These are phyloP conservation scores for Gonioctena quinquepunctata DNA, from an alignment of 1,140 invertebrate species.

Conservation along the genomic window DNA sequence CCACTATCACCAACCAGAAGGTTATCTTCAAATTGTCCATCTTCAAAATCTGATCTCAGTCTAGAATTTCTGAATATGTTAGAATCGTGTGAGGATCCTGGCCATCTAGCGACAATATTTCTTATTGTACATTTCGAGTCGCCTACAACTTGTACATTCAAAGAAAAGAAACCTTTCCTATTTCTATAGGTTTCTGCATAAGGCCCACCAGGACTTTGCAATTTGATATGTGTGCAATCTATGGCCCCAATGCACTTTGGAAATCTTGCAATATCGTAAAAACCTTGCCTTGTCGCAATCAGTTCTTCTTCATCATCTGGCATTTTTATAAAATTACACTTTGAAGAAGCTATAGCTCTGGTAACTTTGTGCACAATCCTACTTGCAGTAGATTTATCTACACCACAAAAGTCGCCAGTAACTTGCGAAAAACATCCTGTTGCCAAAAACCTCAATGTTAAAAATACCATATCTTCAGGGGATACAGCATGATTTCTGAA, in stretches of 20 bases:
- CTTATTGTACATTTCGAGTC: conserved; percentile 37
- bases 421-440: conserved; percentile 13
- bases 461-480: neutral
- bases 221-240: conserved; percentile 47
- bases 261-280: conserved; percentile 40
- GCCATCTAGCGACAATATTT: conserved; percentile 51
- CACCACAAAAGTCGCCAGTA: conserved; percentile 19
- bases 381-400: conserved; percentile 21
- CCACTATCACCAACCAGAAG: conserved; percentile 42
- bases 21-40: neutral
- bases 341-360: neutral
- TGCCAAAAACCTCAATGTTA: conserved; percentile 15
- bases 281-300: conserved; percentile 28
- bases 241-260: conserved; percentile 48
- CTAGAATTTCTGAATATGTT: conserved; percentile 46
- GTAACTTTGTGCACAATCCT: conserved; percentile 22
- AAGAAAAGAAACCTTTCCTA: conserved; percentile 51
- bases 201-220: conserved; percentile 23
- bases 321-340: conserved; percentile 32
- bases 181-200: conserved; percentile 51
- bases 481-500: conserved; percentile 23
- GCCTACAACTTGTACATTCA: conserved; percentile 51
- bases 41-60: neutral
- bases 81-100: conserved; percentile 48
- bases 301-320: conserved; percentile 32